phyloP scores from a whole-genome alignment of 1,140 invertebrate genomes.

The Pseudomyrmex concolor region DNA sequence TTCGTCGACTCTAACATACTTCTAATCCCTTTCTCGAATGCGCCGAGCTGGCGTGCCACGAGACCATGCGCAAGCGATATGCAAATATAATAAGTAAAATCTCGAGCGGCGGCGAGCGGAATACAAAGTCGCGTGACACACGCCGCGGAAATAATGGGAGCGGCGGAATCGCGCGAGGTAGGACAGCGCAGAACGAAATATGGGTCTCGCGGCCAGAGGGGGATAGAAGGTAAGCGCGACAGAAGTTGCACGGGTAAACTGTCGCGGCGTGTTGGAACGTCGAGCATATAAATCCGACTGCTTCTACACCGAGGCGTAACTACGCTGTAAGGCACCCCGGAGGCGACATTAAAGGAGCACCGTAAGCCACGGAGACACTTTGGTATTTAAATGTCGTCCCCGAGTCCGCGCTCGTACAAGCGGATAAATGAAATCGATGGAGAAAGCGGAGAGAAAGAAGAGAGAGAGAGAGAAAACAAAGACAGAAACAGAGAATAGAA shows the following conservation, averaged over 20 bases:
- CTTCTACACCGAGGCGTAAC: constrained; percentile 38
- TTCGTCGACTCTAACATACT: background rate
- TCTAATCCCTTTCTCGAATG: background rate
- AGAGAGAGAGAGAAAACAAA: background rate
- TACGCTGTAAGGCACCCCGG: constrained; percentile 52
- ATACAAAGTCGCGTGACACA: constrained; percentile 51
- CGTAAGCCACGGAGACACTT: constrained; percentile 75
- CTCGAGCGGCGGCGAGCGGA: constrained; percentile 5
- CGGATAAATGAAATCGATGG: constrained; percentile 69
- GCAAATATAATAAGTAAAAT: constrained; percentile 61
- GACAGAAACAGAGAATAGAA: background rate
- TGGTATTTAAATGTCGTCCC: constrained; percentile 79
- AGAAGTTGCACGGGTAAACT: constrained; percentile 52
- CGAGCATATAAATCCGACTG: constrained; percentile 62
- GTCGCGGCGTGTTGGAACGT: constrained; percentile 35
- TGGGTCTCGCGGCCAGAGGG: constrained; percentile 75
- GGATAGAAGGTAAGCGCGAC: constrained; percentile 61
- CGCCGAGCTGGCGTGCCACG: constrained; percentile 21
- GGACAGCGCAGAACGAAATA: constrained; percentile 67
- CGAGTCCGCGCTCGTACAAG: constrained; percentile 2
- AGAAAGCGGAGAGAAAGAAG: background rate
- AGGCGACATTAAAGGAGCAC: constrained; percentile 74
- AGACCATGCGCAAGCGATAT: constrained; percentile 19
- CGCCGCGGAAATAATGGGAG: constrained; percentile 37
- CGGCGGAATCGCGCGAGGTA: constrained; percentile 32